Evolutionary conservation across 2,797 vertebrate species (phyloP).

Genomic region (Cottoperca gobio): DNA sequence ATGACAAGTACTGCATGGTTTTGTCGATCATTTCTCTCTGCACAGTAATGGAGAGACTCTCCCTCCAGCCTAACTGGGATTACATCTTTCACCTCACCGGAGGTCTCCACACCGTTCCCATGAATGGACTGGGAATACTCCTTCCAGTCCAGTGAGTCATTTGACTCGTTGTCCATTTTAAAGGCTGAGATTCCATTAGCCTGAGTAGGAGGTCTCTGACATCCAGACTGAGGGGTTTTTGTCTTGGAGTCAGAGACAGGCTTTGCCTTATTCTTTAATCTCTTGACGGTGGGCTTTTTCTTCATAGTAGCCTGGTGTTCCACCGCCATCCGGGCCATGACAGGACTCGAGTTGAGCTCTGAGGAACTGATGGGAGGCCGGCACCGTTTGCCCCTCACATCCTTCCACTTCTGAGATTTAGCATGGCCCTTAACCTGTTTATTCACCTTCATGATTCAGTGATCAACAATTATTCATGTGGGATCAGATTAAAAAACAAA

Average conservation of each 20-base stretch:
- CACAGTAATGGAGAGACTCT: conserved; percentile 70
- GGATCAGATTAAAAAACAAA: conserved; percentile 15
- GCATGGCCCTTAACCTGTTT: conserved; percentile 64
- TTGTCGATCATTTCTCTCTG: conserved; percentile 73
- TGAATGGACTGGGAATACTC: conserved; percentile 70
- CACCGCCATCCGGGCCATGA: conserved; percentile 53
- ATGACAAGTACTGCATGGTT: conserved; percentile 83
- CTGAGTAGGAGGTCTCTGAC: conserved; percentile 49
- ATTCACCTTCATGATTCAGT: conserved; percentile 83
- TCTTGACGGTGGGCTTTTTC: conserved; percentile 79
- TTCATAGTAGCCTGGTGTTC: conserved; percentile 68
- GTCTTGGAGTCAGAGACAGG: conserved; percentile 44
- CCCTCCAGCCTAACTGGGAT: conserved; percentile 59
- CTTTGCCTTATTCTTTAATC: conserved; percentile 77
- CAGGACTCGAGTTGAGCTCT: conserved; percentile 60
- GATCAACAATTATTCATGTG: conserved; percentile 9
- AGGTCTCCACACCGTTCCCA: conserved; percentile 57
- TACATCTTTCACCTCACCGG: background rate
- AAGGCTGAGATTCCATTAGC: conserved; percentile 75
- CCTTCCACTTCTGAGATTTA: conserved; percentile 76
- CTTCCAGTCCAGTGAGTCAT: conserved; percentile 78
- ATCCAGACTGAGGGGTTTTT: conserved; percentile 8
- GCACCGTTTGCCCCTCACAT: conserved; percentile 72
- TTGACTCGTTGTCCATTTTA: conserved; percentile 51
- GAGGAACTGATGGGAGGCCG: conserved; percentile 54